Conservation (phyloP, 2,113 vertebrate species). For the Opisthocomus hoazin region DNA sequence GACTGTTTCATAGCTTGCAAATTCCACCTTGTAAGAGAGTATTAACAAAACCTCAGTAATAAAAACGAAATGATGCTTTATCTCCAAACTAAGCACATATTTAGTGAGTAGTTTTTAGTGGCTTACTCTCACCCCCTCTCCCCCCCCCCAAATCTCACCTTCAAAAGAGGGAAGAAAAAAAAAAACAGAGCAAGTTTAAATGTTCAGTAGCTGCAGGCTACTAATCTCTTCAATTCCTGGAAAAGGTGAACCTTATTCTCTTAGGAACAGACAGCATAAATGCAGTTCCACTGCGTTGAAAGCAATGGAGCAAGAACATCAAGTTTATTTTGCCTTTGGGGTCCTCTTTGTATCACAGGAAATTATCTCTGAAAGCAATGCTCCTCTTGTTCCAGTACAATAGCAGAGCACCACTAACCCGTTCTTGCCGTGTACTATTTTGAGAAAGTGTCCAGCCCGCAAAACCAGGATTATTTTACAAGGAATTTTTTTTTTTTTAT, state of each 20-base stretch:
- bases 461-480: constrained; percentile 9
- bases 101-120: neutral
- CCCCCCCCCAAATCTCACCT: neutral
- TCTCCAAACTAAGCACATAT: constrained; percentile 18
- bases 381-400: neutral
- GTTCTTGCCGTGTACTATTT: neutral
- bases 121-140: neutral
- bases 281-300: constrained; percentile 18
- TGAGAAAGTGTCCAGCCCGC: constrained; percentile 28
- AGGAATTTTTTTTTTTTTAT: neutral
- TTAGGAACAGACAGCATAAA: constrained; percentile 44
- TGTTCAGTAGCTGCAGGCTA: constrained; percentile 57
- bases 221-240: constrained; percentile 54
- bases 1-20: constrained; percentile 42
- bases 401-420: neutral
- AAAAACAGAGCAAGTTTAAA: constrained; percentile 43
- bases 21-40: constrained; percentile 37
- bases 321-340: constrained; percentile 45
- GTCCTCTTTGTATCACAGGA: constrained; percentile 24
- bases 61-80: constrained; percentile 38
- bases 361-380: constrained; percentile 17
- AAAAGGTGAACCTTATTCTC: constrained; percentile 54
- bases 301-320: constrained; percentile 18
- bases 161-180: constrained; percentile 28
- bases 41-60: constrained; percentile 56